Evolutionary conservation across 2,888 invertebrate species (phyloP).

Genomic region (Tenodera sinensis): DNA sequence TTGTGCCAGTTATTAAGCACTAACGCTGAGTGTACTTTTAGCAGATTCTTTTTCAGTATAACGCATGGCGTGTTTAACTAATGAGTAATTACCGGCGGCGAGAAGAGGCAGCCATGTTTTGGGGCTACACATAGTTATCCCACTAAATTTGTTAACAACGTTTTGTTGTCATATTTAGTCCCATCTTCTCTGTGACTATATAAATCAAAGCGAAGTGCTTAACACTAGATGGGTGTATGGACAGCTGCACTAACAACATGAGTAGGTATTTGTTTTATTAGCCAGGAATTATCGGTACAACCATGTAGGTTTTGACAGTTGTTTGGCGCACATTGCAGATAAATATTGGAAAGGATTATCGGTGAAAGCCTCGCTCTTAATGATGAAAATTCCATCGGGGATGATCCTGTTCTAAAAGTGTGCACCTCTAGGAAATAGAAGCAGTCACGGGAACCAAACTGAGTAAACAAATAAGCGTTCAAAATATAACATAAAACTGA

Average conservation of each 20-base stretch:
- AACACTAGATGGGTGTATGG: background rate
- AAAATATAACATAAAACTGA: too few species aligned
- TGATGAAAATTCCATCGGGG: too few species aligned
- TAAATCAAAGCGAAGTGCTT: background rate
- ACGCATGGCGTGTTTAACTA: background rate
- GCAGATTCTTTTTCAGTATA: too few species aligned
- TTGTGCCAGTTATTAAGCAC: too few species aligned
- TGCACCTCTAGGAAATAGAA: too few species aligned
- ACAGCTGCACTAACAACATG: background rate
- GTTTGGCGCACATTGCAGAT: background rate
- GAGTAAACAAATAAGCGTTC: too few species aligned
- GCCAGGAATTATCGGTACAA: background rate
- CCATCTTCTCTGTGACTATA: background rate
- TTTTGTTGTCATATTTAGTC: background rate
- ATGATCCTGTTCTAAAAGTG: too few species aligned
- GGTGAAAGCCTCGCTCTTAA: too few species aligned
- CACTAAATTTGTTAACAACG: background rate
- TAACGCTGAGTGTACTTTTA: too few species aligned
- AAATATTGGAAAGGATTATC: background rate
- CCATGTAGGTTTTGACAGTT: background rate
- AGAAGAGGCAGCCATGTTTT: too few species aligned
- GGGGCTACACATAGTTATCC: too few species aligned
- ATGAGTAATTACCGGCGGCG: background rate
- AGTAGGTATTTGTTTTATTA: background rate
- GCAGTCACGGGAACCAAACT: too few species aligned